Evolutionary conservation across 2,888 invertebrate genomes (phyloP).

Genomic region (Drosophila birchii): DNA sequence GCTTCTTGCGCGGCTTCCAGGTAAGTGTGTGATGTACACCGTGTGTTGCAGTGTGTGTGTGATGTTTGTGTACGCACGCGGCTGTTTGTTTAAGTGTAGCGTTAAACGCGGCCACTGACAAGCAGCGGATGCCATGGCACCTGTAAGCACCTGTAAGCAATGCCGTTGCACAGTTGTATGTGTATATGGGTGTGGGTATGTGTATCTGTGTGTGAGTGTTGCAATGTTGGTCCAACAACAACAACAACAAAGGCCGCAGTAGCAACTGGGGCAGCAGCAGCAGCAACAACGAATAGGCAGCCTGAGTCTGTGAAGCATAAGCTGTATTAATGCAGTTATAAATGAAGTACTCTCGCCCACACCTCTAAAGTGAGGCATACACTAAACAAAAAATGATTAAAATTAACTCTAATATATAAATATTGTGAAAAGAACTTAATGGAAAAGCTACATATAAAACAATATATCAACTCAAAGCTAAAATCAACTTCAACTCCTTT

Average conservation of each 20-base stretch:
- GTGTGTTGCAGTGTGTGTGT: conserved; percentile 27
- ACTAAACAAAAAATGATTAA: neutral
- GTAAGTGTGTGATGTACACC: conserved; percentile 11
- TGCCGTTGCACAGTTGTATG: conserved; percentile 37
- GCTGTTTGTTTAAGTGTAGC: conserved; percentile 78
- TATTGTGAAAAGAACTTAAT: neutral
- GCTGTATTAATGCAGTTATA: conserved; percentile 74
- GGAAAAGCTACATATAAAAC: neutral
- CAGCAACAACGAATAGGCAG: conserved; percentile 43
- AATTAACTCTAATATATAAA: rapidly evolving
- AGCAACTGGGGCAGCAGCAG: conserved; percentile 21
- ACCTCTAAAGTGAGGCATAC: conserved; percentile 11
- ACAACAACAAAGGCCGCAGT: conserved; percentile 35
- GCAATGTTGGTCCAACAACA: conserved; percentile 70
- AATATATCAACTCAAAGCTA: neutral
- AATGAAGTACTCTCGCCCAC: conserved; percentile 24
- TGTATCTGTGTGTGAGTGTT: conserved; percentile 23
- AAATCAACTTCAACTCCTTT: rapidly evolving
- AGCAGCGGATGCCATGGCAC: conserved; percentile 50
- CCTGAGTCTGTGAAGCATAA: conserved; percentile 57
- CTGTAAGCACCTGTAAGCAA: conserved; percentile 53
- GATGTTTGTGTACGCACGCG: conserved; percentile 74
- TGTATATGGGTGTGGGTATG: neutral
- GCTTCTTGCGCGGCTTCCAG: conserved; percentile 51
- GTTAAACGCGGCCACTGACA: conserved; percentile 71